These are phyloP conservation scores for Drosophila hawaiiensis DNA, from an alignment of 2,888 invertebrate genomes.

Conservation along the genomic window DNA sequence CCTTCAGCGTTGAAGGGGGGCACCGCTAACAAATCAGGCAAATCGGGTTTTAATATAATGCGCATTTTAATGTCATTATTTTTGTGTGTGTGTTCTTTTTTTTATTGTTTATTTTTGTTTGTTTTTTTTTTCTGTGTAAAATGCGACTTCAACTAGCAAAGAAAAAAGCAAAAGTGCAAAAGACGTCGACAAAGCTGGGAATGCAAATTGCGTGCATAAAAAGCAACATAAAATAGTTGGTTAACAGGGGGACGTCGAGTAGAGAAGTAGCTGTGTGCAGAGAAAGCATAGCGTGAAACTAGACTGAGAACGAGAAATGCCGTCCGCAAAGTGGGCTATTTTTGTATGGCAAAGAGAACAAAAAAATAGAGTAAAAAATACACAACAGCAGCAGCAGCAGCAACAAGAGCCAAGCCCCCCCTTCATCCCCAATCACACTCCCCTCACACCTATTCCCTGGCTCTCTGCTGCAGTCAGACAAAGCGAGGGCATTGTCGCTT, in stretches of 20 bases:
- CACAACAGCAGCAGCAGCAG: slow-evolving; percentile 20
- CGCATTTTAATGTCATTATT: slow-evolving; percentile 79
- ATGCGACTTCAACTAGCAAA: slow-evolving; percentile 15
- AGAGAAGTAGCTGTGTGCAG: background rate
- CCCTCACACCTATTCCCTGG: background rate
- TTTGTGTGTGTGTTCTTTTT: slow-evolving; percentile 31
- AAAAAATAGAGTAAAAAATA: slow-evolving; percentile 21
- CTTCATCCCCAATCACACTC: no score
- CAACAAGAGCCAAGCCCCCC: slow-evolving; percentile 8
- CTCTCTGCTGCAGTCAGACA: slow-evolving; percentile 64
- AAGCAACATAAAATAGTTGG: slow-evolving; percentile 55
- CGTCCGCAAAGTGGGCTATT: slow-evolving; percentile 70
- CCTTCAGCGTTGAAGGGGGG: background rate
- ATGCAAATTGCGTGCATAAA: slow-evolving; percentile 73
- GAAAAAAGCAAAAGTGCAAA: slow-evolving; percentile 69
- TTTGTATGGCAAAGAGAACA: slow-evolving; percentile 54
- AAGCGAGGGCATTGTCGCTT: slow-evolving; percentile 77
- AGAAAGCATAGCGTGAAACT: slow-evolving; percentile 29
- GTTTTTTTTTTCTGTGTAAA: slow-evolving; percentile 8
- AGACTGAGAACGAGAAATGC: slow-evolving; percentile 29
- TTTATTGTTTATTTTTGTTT: background rate
- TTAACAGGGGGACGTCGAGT: background rate
- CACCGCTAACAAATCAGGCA: slow-evolving; percentile 38
- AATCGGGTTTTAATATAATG: slow-evolving; percentile 66
- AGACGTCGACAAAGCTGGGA: slow-evolving; percentile 61